phyloP scores from a whole-genome alignment of 2,888 invertebrate genomes.

The Nephrotoma appendiculata region DNA sequence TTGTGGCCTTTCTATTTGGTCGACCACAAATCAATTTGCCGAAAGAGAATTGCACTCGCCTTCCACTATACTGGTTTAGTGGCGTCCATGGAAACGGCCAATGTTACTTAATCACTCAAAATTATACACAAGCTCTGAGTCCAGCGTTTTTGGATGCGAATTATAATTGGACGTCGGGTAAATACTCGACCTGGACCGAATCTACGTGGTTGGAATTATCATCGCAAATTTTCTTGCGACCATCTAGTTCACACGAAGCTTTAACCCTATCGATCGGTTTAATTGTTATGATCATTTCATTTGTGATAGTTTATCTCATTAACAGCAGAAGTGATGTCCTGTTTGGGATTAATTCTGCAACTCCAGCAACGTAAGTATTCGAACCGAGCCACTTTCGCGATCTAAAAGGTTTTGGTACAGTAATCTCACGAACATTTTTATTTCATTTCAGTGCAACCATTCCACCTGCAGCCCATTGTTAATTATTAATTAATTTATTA shows the following conservation, averaged over 20 bases:
- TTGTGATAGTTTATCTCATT: slow-evolving; percentile 28
- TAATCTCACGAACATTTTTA: not conserved
- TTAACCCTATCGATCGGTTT: slow-evolving; percentile 27
- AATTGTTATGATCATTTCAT: slow-evolving; percentile 27
- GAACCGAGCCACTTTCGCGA: not conserved
- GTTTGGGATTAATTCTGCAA: slow-evolving; percentile 26
- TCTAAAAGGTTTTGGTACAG: not conserved
- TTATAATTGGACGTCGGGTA: slow-evolving; percentile 63
- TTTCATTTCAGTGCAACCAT: not conserved
- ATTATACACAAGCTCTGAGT: slow-evolving; percentile 58
- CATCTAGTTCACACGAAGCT: slow-evolving; percentile 33
- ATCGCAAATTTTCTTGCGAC: slow-evolving; percentile 63
- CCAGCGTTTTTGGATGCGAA: slow-evolving; percentile 68
- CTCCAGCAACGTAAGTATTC: slow-evolving; percentile 23
- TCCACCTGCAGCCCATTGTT: not conserved
- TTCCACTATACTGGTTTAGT: slow-evolving; percentile 45
- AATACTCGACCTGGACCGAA: slow-evolving; percentile 81
- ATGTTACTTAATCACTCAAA: slow-evolving; percentile 59
- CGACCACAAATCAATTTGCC: slow-evolving; percentile 19
- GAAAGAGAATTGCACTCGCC: slow-evolving; percentile 33
- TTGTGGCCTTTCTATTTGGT: slow-evolving; percentile 26
- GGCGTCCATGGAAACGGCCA: slow-evolving; percentile 50
- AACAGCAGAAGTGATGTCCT: slow-evolving; percentile 29
- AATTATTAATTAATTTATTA: not conserved
- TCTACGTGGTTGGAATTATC: slow-evolving; percentile 65